Evolutionary conservation across 2,888 invertebrate species (phyloP).

Genomic region (Noctua comes): DNA sequence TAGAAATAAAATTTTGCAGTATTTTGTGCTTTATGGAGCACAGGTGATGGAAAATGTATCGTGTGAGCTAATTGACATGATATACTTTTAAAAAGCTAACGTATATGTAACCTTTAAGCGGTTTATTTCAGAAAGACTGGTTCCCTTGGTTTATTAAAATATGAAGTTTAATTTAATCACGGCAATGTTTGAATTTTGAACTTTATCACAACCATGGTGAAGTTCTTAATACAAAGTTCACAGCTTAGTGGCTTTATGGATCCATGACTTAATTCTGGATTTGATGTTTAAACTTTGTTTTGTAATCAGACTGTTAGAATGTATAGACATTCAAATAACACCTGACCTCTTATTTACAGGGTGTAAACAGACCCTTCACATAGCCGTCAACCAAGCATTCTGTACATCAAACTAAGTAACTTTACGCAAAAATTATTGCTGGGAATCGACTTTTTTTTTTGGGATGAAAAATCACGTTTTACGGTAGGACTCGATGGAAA

Average conservation of each 20-base stretch:
- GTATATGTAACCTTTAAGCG: background rate
- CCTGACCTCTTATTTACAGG: background rate
- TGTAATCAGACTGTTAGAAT: background rate
- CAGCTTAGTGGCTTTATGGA: background rate
- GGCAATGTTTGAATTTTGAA: background rate
- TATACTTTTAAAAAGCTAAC: background rate
- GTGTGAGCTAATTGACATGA: background rate
- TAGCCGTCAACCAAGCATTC: too few relatives aligned
- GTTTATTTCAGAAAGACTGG: background rate
- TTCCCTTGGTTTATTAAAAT: background rate
- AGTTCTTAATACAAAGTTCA: background rate
- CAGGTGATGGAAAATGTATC: background rate
- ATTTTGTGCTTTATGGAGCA: background rate
- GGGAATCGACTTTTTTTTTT: too few relatives aligned
- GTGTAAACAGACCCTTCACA: too few relatives aligned
- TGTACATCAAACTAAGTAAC: too few relatives aligned
- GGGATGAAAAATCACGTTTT: too few relatives aligned
- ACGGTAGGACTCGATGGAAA: too few relatives aligned
- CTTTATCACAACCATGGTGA: background rate
- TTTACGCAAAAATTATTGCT: too few relatives aligned
- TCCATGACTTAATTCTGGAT: background rate
- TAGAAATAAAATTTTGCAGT: conserved; percentile 8
- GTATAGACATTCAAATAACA: background rate
- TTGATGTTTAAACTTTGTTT: background rate
- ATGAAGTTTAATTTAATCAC: background rate